Conservation (phyloP, 2,113 vertebrate genomes). For the Manacus vitellinus region DNA sequence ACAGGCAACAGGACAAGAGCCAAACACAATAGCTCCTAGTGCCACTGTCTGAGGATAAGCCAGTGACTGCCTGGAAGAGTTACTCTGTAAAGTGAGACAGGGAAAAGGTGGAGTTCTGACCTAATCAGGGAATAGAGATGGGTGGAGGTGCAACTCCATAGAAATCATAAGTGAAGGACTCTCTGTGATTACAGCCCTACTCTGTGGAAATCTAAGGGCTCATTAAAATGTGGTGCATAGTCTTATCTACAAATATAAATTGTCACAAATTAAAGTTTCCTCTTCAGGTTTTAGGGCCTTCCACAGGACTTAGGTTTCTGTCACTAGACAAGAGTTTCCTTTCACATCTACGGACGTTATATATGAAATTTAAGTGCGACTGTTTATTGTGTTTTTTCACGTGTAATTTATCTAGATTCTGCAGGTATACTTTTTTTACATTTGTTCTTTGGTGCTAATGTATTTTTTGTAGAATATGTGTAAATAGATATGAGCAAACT, state of each 20-base stretch:
- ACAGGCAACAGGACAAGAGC: not conserved
- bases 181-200: not conserved
- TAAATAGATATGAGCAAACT: constrained; percentile 84
- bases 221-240: not conserved
- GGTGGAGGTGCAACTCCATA: not conserved
- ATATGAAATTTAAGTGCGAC: not conserved
- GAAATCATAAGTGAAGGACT: not conserved
- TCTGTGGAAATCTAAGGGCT: not conserved
- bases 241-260: not conserved
- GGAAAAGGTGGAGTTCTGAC: not conserved
- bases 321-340: not conserved
- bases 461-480: constrained; percentile 78
- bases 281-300: not conserved
- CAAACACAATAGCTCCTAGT: not conserved
- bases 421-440: constrained; percentile 47
- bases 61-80: not conserved
- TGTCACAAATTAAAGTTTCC: not conserved
- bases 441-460: constrained; percentile 78
- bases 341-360: not conserved
- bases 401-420: constrained; percentile 52
- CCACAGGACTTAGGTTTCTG: not conserved
- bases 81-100: not conserved
- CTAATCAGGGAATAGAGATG: not conserved
- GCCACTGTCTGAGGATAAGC: not conserved
- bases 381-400: constrained; percentile 24